phyloP scores from a whole-genome alignment of 2,888 invertebrate genomes.

The Lampropteryx suffumata region DNA sequence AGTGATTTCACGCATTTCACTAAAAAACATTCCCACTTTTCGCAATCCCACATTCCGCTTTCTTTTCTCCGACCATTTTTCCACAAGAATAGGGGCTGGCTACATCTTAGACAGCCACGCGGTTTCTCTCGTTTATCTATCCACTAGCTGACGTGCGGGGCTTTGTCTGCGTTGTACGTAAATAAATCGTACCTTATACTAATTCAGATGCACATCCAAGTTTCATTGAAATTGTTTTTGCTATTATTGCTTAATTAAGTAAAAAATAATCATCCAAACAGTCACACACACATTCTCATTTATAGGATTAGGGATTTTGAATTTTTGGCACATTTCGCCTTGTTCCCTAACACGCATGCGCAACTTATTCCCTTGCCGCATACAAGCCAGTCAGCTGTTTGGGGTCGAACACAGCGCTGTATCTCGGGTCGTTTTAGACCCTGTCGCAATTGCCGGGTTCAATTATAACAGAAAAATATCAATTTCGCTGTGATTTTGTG shows the following conservation, averaged over 20 bases:
- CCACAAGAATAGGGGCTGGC: too few relatives aligned
- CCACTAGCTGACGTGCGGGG: too few relatives aligned
- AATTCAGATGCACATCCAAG: too few relatives aligned
- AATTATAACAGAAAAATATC: constrained; percentile 13
- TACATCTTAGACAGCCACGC: too few relatives aligned
- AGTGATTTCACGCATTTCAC: too few relatives aligned
- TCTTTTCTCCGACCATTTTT: constrained; percentile 8
- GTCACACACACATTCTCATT: too few relatives aligned
- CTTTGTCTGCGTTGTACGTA: too few relatives aligned
- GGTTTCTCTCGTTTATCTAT: constrained; percentile 38
- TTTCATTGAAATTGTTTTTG: too few relatives aligned
- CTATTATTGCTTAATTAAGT: too few relatives aligned
- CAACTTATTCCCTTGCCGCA: constrained; percentile 25
- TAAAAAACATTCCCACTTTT: neutral
- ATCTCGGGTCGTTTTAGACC: constrained; percentile 21
- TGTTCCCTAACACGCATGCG: constrained; percentile 53
- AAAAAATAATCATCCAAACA: too few relatives aligned
- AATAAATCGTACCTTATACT: too few relatives aligned
- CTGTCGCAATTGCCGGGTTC: constrained; percentile 20
- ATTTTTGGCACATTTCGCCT: constrained; percentile 32
- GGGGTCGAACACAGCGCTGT: constrained; percentile 16
- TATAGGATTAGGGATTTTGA: too few relatives aligned
- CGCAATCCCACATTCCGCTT: neutral
- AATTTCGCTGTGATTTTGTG: neutral
- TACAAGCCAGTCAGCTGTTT: constrained; percentile 64